Conservation (phyloP, 2,888 invertebrate genomes). For the Eugnorisma glareosa region DNA sequence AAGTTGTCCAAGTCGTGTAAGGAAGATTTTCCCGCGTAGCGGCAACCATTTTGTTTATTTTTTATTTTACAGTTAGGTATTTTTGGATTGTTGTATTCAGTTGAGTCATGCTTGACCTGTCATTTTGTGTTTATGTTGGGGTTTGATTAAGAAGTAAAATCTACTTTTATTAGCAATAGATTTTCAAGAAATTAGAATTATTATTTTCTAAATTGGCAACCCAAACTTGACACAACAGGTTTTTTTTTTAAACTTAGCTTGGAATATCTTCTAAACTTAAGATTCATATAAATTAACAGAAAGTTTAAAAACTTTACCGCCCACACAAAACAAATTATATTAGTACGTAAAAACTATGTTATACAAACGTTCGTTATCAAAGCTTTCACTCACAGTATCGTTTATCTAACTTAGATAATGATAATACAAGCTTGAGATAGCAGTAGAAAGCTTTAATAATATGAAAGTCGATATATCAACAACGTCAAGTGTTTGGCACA, state of each 20-base stretch:
- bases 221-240: not conserved
- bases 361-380: conserved; percentile 79
- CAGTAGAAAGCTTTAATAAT: conserved; percentile 85
- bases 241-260: not conserved
- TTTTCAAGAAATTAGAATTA: not conserved
- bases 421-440: conserved; percentile 88
- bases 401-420: conserved; percentile 86
- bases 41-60: conserved; percentile 55
- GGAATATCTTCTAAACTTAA: not conserved
- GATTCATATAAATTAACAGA: not conserved
- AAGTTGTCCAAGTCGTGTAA: conserved; percentile 76
- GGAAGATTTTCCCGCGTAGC: conserved; percentile 64
- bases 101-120: conserved; percentile 46
- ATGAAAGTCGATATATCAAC: conserved; percentile 83
- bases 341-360: conserved; percentile 61
- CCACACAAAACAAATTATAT: conserved; percentile 33
- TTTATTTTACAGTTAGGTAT: conserved; percentile 51
- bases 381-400: conserved; percentile 83
- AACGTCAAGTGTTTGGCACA: conserved; percentile 82
- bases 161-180: not conserved
- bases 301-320: not conserved
- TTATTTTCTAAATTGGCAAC: not conserved
- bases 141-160: not conserved
- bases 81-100: conserved; percentile 41
- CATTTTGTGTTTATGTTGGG: not conserved